A percentile compares a stretch with the other conserved stretches of the same genome.
Conservation (phyloP, 2,797 vertebrate species). For the Pagetopsis macropterus region DNA sequence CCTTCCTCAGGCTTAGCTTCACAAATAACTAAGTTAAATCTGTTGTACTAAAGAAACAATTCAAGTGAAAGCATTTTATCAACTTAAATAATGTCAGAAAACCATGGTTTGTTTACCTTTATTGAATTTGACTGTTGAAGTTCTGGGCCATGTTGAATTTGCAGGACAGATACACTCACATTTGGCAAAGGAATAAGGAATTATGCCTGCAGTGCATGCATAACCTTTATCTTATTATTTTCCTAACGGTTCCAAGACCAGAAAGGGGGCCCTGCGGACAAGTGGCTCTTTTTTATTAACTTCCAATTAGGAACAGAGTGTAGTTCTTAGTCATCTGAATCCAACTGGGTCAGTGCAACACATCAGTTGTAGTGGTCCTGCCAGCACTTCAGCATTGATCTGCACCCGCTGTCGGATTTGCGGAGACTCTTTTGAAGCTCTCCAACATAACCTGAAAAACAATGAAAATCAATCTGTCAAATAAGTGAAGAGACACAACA, state of each 20-base stretch:
- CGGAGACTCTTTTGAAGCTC: slow-evolving; percentile 41
- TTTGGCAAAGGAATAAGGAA: slow-evolving; percentile 28
- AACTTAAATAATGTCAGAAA: slow-evolving; percentile 21
- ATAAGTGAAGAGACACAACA: slow-evolving; percentile 2
- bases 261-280: slow-evolving; percentile 48
- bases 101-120: slow-evolving; percentile 60
- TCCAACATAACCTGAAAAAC: slow-evolving; percentile 69
- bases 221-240: slow-evolving; percentile 68
- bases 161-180: slow-evolving; percentile 28
- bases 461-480: slow-evolving; percentile 38
- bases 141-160: slow-evolving; percentile 65
- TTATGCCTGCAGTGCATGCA: slow-evolving; percentile 56
- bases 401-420: slow-evolving; percentile 29
- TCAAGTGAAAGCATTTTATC: slow-evolving; percentile 10
- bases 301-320: slow-evolving; percentile 32
- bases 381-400: slow-evolving; percentile 43
- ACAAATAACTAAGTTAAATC: neutral
- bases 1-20: neutral
- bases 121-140: slow-evolving; percentile 46
- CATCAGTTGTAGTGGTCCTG: slow-evolving; percentile 33
- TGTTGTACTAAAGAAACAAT: neutral
- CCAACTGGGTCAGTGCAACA: slow-evolving; percentile 28
- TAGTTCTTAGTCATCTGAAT: slow-evolving; percentile 56
- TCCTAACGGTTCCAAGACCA: slow-evolving; percentile 52
- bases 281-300: slow-evolving; percentile 25